These are phyloP conservation scores for Macrotus californicus DNA, from an alignment of 2,113 vertebrate genomes.

Conservation along the genomic window DNA sequence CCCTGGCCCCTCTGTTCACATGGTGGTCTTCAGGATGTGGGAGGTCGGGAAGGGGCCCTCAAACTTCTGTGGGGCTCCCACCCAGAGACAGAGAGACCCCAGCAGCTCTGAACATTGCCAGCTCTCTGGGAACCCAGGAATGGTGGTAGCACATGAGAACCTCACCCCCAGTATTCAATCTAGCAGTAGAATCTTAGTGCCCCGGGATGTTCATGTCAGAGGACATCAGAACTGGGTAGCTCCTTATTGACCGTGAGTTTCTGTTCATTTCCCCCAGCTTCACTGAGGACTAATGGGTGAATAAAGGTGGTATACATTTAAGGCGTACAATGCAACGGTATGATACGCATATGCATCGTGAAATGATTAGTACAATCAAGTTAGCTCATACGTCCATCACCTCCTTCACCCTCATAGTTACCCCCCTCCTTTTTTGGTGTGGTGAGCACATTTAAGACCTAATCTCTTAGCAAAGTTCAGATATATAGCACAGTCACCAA, in stretches of 20 bases:
- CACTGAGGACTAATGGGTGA: background rate
- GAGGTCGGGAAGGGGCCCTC: background rate
- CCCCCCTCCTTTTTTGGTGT: background rate
- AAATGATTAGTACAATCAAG: background rate
- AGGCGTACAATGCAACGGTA: background rate
- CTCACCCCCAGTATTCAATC: background rate
- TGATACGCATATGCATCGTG: background rate
- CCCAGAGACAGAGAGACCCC: background rate
- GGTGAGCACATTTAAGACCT: background rate
- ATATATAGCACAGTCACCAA: background rate
- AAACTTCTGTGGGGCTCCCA: background rate
- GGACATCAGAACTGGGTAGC: background rate
- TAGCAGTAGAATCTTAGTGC: background rate
- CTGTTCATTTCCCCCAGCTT: background rate
- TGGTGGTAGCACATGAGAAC: background rate
- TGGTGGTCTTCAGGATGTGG: background rate
- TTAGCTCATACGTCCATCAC: too few species aligned
- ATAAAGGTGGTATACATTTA: background rate
- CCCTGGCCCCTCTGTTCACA: background rate
- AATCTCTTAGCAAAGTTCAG: background rate
- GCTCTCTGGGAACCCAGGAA: background rate
- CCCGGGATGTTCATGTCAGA: background rate
- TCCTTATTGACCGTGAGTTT: background rate
- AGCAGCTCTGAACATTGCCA: background rate
- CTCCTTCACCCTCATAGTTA: background rate